Percentiles rank a stretch among this genome's conserved stretches.
Conservation (phyloP, 2,888 invertebrate species). For the Cheiracanthium punctorium region DNA sequence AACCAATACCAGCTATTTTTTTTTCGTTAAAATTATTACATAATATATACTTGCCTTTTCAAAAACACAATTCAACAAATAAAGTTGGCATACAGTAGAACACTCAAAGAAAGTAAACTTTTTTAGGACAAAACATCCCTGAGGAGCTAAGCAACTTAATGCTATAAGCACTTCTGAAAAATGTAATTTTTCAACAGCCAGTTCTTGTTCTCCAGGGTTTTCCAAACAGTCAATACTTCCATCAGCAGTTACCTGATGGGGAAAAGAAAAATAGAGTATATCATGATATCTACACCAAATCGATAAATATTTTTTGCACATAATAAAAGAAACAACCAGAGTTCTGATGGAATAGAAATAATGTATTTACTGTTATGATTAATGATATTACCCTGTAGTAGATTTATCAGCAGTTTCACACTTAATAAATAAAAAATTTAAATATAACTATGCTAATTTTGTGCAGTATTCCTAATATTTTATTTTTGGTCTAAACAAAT, state of each 20-base stretch:
- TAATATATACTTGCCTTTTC: too few relatives aligned
- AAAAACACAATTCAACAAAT: conserved; percentile 86
- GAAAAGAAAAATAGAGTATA: background rate
- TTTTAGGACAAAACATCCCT: conserved; percentile 89
- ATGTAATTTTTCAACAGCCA: conserved; percentile 85
- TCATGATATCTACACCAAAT: background rate
- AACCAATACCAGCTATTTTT: too few relatives aligned
- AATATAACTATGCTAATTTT: too few relatives aligned
- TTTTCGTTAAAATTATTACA: conserved; percentile 73
- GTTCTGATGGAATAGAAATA: background rate
- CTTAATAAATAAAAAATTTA: too few relatives aligned
- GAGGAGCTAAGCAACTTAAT: conserved; percentile 82
- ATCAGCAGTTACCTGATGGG: conserved; percentile 88
- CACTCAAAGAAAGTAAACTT: conserved; percentile 93
- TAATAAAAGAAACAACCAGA: background rate
- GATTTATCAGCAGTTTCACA: too few relatives aligned
- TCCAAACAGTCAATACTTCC: conserved; percentile 93
- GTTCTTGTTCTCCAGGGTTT: conserved; percentile 91
- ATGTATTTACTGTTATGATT: too few relatives aligned
- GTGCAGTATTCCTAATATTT: too few relatives aligned
- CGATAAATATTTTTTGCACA: too few relatives aligned
- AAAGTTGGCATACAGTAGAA: conserved; percentile 86
- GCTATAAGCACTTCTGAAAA: conserved; percentile 89
- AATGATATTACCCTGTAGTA: too few relatives aligned
- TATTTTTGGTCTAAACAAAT: too few relatives aligned